A percentile compares a stretch with the other conserved stretches of the same genome.
These are phyloP conservation scores for Nymphalis c-album DNA, from an alignment of 2,888 invertebrate genomes.

Conservation along the genomic window DNA sequence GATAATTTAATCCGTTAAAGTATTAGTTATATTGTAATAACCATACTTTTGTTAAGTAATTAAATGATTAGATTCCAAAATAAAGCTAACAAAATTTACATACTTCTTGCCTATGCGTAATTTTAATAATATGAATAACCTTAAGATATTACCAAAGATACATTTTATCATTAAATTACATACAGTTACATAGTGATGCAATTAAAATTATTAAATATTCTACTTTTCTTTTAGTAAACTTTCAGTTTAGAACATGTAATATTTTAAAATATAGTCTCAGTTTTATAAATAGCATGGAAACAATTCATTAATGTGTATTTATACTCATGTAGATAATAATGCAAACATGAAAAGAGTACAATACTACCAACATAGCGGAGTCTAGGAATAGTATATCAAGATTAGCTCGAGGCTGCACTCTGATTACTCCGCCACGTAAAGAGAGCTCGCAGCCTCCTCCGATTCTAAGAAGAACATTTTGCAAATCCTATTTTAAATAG, in stretches of 20 bases:
- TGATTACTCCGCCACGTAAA: constrained; percentile 71
- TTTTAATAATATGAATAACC: no score
- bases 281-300: constrained; percentile 10
- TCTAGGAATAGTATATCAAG: constrained; percentile 69
- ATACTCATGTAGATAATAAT: constrained; percentile 49
- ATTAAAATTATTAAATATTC: no score
- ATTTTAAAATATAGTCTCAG: no score
- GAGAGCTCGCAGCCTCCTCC: constrained; percentile 59
- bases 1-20: constrained; percentile 6
- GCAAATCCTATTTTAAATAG: constrained; percentile 45
- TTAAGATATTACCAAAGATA: no score
- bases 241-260: no score
- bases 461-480: constrained; percentile 61
- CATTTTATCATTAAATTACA: no score
- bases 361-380: constrained; percentile 57
- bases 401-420: constrained; percentile 73
- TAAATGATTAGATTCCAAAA: no score
- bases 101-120: no score
- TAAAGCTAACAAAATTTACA: no score
- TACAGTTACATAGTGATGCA: no score
- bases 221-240: no score
- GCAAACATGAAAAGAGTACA: constrained; percentile 63
- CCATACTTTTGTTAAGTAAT: no score
- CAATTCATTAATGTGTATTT: constrained; percentile 34
- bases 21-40: neutral